Evolutionary conservation across 2,797 vertebrate species (phyloP).

Genomic region (Cottoperca gobio): DNA sequence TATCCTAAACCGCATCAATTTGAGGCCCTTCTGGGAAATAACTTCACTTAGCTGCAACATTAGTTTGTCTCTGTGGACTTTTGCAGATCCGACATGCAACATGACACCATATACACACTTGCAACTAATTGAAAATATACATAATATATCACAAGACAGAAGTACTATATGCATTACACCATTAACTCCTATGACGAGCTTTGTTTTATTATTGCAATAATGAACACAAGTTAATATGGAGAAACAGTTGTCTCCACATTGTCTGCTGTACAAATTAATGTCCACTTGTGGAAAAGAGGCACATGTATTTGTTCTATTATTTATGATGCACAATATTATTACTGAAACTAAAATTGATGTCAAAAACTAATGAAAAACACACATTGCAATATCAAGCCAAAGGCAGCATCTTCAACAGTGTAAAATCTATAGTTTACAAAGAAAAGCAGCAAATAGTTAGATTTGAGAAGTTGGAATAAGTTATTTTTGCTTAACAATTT

Average conservation of each 20-base stretch:
- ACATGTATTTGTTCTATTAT: background rate
- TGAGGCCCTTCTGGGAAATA: background rate
- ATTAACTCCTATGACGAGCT: background rate
- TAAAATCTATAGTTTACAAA: background rate
- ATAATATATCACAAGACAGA: constrained; percentile 51
- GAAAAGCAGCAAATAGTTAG: background rate
- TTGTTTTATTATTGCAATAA: background rate
- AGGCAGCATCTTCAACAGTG: background rate
- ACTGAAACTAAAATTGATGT: background rate
- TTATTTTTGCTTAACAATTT: background rate
- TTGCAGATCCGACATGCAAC: constrained; percentile 51
- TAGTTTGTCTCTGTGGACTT: constrained; percentile 56
- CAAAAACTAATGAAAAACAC: background rate
- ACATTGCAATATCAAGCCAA: background rate
- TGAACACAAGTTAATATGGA: background rate
- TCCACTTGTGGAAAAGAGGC: background rate
- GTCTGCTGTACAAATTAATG: background rate
- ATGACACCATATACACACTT: constrained; percentile 22
- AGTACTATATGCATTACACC: background rate
- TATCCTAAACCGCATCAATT: background rate
- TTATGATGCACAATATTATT: background rate
- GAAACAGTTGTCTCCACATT: background rate
- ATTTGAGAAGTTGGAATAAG: background rate
- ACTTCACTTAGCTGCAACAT: constrained; percentile 2
- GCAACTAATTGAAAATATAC: constrained; percentile 9